Conservation (phyloP, 2,797 vertebrate species). For the Sebastes nivosus region DNA sequence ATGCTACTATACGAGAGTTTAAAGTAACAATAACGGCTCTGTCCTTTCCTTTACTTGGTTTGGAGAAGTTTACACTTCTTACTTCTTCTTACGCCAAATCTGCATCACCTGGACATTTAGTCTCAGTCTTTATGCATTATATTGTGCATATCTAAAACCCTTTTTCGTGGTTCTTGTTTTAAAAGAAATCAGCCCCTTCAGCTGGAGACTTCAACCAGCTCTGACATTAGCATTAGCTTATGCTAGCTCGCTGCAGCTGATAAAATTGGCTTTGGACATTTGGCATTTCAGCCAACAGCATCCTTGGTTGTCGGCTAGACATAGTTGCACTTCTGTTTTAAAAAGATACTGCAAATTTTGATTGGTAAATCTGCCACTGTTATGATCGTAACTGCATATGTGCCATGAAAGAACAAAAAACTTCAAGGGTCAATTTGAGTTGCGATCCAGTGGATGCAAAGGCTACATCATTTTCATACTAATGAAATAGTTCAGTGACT, state of each 20-base stretch:
- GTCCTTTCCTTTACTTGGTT: no score
- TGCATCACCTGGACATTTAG: no score
- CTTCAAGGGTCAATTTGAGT: no score
- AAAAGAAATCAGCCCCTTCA: not conserved
- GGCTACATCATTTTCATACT: not conserved
- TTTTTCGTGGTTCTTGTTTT: not conserved
- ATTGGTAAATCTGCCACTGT: not conserved
- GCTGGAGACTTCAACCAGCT: not conserved
- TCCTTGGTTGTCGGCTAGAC: not conserved
- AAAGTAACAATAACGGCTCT: no score
- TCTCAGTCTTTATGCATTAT: no score
- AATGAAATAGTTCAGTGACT: not conserved
- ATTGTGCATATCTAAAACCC: not conserved
- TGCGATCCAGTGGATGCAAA: no score
- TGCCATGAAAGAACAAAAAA: not conserved
- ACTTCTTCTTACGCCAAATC: no score
- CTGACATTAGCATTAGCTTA: not conserved
- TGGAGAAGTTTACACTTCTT: no score
- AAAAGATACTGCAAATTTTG: not conserved
- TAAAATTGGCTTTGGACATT: not conserved
- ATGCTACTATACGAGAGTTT: no score
- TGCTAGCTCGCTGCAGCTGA: not conserved
- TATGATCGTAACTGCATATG: not conserved
- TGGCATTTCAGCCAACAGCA: not conserved
- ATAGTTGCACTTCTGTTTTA: not conserved